phyloP scores from a whole-genome alignment of 2,113 vertebrate species.

The Procavia capensis region DNA sequence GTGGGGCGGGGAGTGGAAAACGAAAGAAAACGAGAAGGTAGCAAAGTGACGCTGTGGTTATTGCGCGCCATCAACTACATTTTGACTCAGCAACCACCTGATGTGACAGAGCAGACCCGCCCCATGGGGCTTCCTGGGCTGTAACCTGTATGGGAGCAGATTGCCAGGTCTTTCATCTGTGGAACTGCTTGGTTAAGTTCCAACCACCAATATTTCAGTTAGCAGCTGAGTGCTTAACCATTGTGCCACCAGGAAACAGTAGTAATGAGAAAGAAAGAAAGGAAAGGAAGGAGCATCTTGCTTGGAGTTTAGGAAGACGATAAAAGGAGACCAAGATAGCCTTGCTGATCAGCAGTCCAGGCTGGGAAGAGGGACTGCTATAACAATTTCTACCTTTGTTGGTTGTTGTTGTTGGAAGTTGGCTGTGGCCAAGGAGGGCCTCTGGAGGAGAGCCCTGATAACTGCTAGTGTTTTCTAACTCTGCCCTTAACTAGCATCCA shows the following conservation, averaged over 20 bases:
- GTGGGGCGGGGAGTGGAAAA: neutral
- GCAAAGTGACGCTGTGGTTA: neutral
- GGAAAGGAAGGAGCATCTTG: neutral
- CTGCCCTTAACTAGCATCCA: neutral
- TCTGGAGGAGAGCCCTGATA: neutral
- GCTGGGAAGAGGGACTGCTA: neutral
- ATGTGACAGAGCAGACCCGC: neutral
- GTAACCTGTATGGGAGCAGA: neutral
- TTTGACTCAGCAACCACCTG: neutral
- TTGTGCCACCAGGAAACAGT: neutral
- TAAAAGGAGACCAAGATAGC: neutral
- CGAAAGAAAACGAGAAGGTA: neutral
- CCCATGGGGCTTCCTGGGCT: neutral
- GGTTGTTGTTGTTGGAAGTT: too few relatives aligned
- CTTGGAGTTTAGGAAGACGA: neutral
- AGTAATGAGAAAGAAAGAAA: neutral
- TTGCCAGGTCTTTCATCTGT: neutral
- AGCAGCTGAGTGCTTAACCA: neutral
- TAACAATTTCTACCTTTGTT: neutral
- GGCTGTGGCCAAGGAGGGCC: neutral
- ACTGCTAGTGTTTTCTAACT: accelerated
- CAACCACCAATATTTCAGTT: neutral
- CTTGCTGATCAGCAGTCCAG: neutral
- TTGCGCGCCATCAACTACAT: neutral
- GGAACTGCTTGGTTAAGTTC: neutral